These are phyloP conservation scores for Ochropleura plecta DNA, from an alignment of 2,888 invertebrate genomes.

Conservation along the genomic window DNA sequence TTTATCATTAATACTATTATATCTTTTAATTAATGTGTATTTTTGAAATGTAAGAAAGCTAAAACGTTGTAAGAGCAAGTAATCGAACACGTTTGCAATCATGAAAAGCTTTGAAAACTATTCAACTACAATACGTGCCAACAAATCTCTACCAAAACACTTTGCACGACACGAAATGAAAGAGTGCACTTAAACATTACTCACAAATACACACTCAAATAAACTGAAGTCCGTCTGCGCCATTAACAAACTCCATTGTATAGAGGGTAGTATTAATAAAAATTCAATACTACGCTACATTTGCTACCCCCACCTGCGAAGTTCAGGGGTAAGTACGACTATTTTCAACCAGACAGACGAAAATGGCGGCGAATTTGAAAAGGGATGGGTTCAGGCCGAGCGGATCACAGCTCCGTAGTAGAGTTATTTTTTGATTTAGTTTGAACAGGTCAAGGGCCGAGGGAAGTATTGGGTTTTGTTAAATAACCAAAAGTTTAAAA, in stretches of 20 bases:
- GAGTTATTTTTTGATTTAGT: conserved; percentile 41
- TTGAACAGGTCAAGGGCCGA: conserved; percentile 15
- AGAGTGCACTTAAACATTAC: not conserved
- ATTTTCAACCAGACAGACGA: conserved; percentile 71
- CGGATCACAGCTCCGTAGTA: conserved; percentile 25
- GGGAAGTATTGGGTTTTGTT: not conserved
- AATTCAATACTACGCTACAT: conserved; percentile 56
- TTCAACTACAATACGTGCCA: not conserved
- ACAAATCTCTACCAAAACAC: not conserved
- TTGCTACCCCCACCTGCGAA: conserved; percentile 51
- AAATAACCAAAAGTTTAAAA: not conserved
- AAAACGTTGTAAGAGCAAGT: not conserved
- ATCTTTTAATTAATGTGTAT: not conserved
- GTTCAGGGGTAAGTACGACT: conserved; percentile 65
- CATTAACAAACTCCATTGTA: conserved; percentile 33
- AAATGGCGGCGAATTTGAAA: conserved; percentile 64
- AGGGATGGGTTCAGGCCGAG: conserved; percentile 38
- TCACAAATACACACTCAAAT: not conserved
- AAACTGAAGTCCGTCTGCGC: conserved; percentile 17
- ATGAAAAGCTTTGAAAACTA: too few species aligned
- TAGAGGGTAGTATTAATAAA: conserved; percentile 46
- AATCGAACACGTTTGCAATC: not conserved
- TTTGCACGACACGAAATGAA: not conserved
- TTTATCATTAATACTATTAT: not conserved
- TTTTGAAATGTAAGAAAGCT: not conserved